Evolutionary conservation across 2,113 vertebrate species (phyloP).

Genomic region (Neoarius graeffei): DNA sequence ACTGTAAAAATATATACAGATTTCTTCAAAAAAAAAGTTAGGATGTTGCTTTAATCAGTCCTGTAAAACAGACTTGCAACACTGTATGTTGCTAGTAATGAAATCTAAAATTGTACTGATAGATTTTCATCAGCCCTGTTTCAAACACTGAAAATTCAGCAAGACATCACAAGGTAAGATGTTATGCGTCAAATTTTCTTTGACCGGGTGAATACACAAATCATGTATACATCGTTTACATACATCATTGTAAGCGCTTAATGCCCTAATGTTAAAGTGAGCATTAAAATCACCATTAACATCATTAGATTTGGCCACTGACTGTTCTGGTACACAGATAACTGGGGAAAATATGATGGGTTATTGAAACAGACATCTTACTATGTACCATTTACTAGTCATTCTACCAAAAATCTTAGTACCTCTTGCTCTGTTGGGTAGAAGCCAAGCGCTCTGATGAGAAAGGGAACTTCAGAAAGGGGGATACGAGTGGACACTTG

Average conservation of each 20-base stretch:
- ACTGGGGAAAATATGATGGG: background rate
- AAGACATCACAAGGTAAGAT: background rate
- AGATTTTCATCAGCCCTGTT: background rate
- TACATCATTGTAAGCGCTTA: background rate
- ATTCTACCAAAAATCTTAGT: conserved; percentile 2
- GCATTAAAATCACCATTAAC: background rate
- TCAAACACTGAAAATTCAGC: background rate
- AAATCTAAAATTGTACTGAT: background rate
- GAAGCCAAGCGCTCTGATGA: conserved; percentile 89
- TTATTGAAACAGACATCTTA: background rate
- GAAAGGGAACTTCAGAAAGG: conserved; percentile 81
- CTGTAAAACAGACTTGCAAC: background rate
- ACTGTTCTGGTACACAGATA: background rate
- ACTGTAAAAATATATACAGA: background rate
- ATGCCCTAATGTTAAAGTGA: background rate
- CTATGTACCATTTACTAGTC: background rate
- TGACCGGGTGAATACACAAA: background rate
- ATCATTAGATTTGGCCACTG: background rate
- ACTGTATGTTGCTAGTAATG: background rate
- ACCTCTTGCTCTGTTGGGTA: conserved; percentile 91
- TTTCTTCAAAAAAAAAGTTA: background rate
- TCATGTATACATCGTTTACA: background rate
- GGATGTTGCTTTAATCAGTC: background rate
- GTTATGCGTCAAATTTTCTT: background rate
- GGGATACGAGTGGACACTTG: conserved; percentile 78